phyloP scores from a whole-genome alignment of 2,113 vertebrate genomes.

The Candoia aspera region DNA sequence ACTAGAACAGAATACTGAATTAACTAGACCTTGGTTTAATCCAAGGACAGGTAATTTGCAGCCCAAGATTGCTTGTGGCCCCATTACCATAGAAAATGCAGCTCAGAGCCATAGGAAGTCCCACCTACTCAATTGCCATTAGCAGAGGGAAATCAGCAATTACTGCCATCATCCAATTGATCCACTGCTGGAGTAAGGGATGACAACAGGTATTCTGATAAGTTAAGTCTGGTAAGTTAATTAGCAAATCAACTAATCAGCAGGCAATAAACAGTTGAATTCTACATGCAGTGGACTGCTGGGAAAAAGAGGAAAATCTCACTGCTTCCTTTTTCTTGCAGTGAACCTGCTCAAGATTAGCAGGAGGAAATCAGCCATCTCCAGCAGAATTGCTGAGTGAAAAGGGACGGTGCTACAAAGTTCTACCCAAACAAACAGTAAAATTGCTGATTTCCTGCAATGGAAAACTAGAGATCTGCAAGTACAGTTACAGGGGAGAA shows the following conservation, averaged over 20 bases:
- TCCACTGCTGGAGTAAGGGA: not conserved
- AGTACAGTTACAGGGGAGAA: not conserved
- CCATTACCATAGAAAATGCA: not conserved
- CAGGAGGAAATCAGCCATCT: not conserved
- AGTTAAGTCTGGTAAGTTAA: not conserved
- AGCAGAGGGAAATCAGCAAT: not conserved
- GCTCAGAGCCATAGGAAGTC: not conserved
- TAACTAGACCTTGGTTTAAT: not conserved
- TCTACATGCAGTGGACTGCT: not conserved
- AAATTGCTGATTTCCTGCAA: not conserved
- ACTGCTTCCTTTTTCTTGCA: not conserved
- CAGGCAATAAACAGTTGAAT: not conserved
- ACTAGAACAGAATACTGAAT: not conserved
- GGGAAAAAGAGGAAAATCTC: not conserved
- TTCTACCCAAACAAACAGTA: not conserved
- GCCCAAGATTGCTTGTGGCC: not conserved
- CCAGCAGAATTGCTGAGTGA: not conserved
- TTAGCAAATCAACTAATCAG: not conserved
- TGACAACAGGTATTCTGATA: not conserved
- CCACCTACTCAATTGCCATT: not conserved
- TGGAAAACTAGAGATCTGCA: not conserved
- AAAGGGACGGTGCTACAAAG: not conserved
- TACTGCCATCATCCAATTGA: not conserved
- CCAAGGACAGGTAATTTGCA: not conserved
- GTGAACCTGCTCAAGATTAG: not conserved